These are phyloP conservation scores for Corydoras sp. DNA, from an alignment of 2,113 vertebrate species.

Conservation along the genomic window DNA sequence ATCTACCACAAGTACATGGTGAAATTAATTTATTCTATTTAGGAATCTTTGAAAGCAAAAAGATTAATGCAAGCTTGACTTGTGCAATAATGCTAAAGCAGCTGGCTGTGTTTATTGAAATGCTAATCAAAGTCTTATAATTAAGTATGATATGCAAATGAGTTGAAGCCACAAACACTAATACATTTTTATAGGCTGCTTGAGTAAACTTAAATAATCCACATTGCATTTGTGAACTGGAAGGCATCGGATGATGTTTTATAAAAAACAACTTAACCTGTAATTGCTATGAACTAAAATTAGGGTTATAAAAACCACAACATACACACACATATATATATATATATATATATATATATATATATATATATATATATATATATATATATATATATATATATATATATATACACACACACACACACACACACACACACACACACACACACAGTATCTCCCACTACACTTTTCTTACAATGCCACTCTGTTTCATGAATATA, in stretches of 20 bases:
- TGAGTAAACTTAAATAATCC: neutral
- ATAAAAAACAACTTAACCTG: neutral
- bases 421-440: no score
- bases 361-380: neutral
- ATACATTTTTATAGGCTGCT: neutral
- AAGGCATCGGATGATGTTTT: constrained; percentile 2
- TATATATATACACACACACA: no score
- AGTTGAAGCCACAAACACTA: neutral
- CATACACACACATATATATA: neutral
- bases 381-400: no score
- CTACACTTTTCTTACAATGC: constrained; percentile 3
- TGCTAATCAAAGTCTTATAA: neutral
- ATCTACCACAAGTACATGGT: no score
- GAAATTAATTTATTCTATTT: neutral
- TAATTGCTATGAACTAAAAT: neutral
- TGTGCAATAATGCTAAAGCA: no score
- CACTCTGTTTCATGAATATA: constrained; percentile 7
- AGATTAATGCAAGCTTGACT: neutral
- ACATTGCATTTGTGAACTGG: neutral
- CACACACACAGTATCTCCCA: neutral
- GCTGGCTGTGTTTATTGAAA: no score
- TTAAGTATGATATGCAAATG: neutral
- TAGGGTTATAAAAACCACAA: neutral
- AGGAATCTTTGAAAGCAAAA: neutral
- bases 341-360: neutral